Percentiles rank a stretch among this genome's conserved stretches.
Evolutionary conservation across 2,888 invertebrate species (phyloP).

Genomic region (Idaea aversata): DNA sequence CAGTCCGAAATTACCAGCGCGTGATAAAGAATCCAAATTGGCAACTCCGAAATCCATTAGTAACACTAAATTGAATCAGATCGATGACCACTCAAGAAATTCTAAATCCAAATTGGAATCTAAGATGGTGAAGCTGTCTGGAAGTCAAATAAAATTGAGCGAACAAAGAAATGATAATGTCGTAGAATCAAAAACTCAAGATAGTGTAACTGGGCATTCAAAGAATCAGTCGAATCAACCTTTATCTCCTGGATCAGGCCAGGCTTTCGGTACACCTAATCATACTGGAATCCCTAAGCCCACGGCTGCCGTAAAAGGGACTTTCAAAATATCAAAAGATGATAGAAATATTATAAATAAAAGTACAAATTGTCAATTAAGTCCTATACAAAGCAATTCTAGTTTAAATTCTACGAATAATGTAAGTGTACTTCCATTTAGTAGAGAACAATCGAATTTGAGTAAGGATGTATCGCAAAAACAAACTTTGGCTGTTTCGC

Average conservation of each 20-base stretch:
- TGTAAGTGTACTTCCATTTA: slow-evolving; percentile 70
- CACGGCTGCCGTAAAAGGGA: slow-evolving; percentile 95
- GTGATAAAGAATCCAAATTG: slow-evolving; percentile 75
- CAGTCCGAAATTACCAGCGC: slow-evolving; percentile 68
- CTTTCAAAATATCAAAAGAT: slow-evolving; percentile 86
- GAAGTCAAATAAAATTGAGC: slow-evolving; percentile 68
- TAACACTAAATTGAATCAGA: slow-evolving; percentile 72
- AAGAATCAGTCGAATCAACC: slow-evolving; percentile 47
- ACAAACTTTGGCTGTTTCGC: slow-evolving; percentile 84
- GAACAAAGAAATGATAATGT: slow-evolving; percentile 56
- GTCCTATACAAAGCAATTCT: slow-evolving; percentile 79
- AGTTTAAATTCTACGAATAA: slow-evolving; percentile 79
- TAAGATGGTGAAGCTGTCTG: slow-evolving; percentile 73
- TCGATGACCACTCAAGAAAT: slow-evolving; percentile 65
- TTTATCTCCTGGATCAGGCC: slow-evolving; percentile 70
- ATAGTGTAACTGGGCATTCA: slow-evolving; percentile 37
- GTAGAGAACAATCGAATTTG: slow-evolving; percentile 75
- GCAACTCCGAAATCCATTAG: slow-evolving; percentile 77
- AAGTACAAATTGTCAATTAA: slow-evolving; percentile 79
- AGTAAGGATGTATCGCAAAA: slow-evolving; percentile 74
- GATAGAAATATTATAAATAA: slow-evolving; percentile 75
- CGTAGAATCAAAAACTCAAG: slow-evolving; percentile 45
- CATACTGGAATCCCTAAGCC: slow-evolving; percentile 91
- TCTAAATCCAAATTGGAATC: slow-evolving; percentile 59
- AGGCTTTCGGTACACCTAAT: slow-evolving; percentile 55